Evolutionary conservation across 2,113 vertebrate genomes (phyloP), one percentile per base, ranked within the genome.

Genomic region (Pteropus alecto): DNA sequence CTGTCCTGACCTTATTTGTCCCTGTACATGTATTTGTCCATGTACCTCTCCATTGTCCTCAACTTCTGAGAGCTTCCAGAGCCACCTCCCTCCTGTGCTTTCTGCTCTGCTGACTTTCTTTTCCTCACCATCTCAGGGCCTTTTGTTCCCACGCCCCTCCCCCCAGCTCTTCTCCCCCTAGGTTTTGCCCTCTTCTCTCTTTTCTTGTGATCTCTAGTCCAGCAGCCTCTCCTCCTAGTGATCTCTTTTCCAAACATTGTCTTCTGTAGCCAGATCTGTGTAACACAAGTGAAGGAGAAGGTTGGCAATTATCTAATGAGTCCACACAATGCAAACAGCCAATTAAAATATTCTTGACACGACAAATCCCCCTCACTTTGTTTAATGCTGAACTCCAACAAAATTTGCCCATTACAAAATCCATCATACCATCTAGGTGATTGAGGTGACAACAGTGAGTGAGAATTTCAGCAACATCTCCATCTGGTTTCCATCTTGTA

Each of bases 221-320:
- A 22, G 12, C 43, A 28, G 41, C n/a, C 81, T 70, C 65, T 67
- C 38, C 76, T 76, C 35, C 41, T 6, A 5, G 43, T 46, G 41
- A 70, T 65, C 95, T 87, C 46, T 61, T 58, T 77, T 35, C 88
- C 68, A 67, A 76, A 68, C 0, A 5, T 70, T 38, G 1, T 46
- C 81, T 63, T 79, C 46, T 9, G 26, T 16, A 22, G 56, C 71
- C 76, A 94, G 74, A 43, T 70, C 82, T 26, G n/a, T 24, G 28
- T n/a, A 61, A 21, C 58, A 60, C 61, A 74, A 54, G 60, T 58
- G 65, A 84, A 68, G 71, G 78, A 76, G 88, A 67, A 79, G 93
- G 63, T 28, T 48, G 68, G 68, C 67, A 84, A 43, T 88, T 82
- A 94, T 35, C 92, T 97, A 88, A 97, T 93, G 95, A 98, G 89